Evolutionary conservation across 2,113 vertebrate species (phyloP).

Genomic region (Haplochromis vanheusdeni): DNA sequence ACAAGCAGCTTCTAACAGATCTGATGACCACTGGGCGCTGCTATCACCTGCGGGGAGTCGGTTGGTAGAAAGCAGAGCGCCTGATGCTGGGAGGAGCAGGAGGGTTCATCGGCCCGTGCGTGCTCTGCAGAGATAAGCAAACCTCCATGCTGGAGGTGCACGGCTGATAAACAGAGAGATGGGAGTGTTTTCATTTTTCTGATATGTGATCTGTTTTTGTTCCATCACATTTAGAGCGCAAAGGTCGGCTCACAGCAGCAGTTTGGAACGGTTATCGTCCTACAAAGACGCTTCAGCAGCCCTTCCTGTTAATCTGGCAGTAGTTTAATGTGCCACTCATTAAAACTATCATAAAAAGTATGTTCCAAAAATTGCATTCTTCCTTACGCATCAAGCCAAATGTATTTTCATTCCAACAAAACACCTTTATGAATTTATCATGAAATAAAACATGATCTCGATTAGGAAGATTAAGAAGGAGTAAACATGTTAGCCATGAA

Average conservation of each 20-base stretch:
- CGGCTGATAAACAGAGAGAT: not conserved
- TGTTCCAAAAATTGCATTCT: not conserved
- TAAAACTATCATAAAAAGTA: not conserved
- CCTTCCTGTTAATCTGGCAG: not conserved
- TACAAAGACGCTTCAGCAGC: not conserved
- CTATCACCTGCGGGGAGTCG: not conserved
- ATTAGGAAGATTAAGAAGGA: not conserved
- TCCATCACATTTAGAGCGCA: not conserved
- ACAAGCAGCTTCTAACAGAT: not conserved
- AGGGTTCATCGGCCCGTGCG: not conserved
- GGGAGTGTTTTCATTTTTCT: not conserved
- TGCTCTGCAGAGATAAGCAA: slow-evolving; percentile 27
- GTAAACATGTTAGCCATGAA: not conserved
- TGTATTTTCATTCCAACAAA: not conserved
- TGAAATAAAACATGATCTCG: not conserved
- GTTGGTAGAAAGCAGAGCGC: not conserved
- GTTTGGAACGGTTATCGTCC: not conserved
- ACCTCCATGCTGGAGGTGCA: not conserved
- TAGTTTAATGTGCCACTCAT: not conserved
- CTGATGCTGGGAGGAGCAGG: not conserved
- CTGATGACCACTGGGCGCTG: not conserved
- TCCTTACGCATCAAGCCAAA: not conserved
- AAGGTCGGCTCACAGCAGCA: not conserved
- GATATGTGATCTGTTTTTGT: not conserved
- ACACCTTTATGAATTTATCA: not conserved